Evolutionary conservation across 2,113 vertebrate genomes (phyloP).

Genomic region (Ceyx margarethae): DNA sequence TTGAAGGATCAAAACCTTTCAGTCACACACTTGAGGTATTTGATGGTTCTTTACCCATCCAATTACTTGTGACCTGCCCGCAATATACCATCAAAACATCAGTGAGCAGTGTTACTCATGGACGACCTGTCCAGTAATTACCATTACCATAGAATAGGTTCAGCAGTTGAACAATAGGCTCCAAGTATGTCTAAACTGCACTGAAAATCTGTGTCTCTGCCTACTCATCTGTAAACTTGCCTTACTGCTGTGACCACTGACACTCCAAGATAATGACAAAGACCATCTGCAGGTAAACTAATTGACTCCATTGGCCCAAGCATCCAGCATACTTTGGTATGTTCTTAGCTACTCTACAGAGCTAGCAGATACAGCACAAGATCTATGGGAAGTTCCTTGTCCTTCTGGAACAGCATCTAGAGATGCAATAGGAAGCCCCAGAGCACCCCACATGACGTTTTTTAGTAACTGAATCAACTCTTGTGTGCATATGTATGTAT

Average conservation of each 20-base stretch:
- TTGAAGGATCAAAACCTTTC: not conserved
- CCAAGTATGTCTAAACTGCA: too few species aligned
- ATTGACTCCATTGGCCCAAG: not conserved
- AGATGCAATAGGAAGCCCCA: not conserved
- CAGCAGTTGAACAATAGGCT: not conserved
- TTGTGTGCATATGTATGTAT: too few species aligned
- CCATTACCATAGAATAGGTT: not conserved
- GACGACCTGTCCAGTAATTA: not conserved
- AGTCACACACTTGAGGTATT: not conserved
- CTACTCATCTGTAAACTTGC: not conserved
- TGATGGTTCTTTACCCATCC: not conserved
- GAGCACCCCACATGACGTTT: not conserved
- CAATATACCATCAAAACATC: not conserved
- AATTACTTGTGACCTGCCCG: not conserved
- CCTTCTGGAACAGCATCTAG: not conserved
- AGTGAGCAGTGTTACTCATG: rapidly evolving
- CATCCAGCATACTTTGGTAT: not conserved
- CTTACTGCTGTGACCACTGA: not conserved
- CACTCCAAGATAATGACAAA: not conserved
- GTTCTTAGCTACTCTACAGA: not conserved
- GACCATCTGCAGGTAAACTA: not conserved
- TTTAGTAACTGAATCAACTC: not conserved
- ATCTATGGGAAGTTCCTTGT: not conserved
- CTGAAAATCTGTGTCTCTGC: not conserved
- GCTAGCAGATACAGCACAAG: not conserved